Percentiles rank a stretch among this genome's conserved stretches.
Conservation (phyloP, 2,888 invertebrate genomes). For the Eupsilia transversa region DNA sequence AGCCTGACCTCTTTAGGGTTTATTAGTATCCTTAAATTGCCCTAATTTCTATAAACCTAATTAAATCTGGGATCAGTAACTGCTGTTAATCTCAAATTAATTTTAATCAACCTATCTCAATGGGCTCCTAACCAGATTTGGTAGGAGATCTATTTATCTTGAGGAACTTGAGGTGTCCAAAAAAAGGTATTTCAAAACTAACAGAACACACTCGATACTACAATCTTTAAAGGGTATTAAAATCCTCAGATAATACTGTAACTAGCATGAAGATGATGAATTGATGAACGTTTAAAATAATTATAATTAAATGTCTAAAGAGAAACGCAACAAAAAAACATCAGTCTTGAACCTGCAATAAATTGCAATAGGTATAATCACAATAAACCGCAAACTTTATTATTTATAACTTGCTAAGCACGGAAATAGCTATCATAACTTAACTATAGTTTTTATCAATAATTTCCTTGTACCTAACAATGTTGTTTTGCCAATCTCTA, state of each 20-base stretch:
- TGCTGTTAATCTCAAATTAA: no score
- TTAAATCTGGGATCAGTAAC: background rate
- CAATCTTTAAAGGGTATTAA: background rate
- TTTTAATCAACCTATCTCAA: background rate
- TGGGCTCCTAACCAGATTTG: no score
- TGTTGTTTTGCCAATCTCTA: constrained; percentile 24
- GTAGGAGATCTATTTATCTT: background rate
- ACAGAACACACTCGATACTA: background rate
- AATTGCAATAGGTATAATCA: background rate
- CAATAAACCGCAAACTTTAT: constrained; percentile 28
- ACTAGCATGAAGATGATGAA: background rate
- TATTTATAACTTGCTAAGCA: constrained; percentile 8
- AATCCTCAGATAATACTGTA: background rate
- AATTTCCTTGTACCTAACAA: constrained; percentile 13
- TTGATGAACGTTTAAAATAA: background rate
- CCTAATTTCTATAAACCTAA: constrained; percentile 14
- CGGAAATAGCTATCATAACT: constrained; percentile 20
- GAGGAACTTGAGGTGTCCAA: background rate
- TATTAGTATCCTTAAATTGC: constrained; percentile 11
- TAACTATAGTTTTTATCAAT: constrained; percentile 16
- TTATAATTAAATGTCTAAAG: background rate
- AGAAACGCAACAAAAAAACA: background rate
- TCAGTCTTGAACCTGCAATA: background rate
- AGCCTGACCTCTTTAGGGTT: constrained; percentile 5
- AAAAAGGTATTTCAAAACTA: background rate